Evolutionary conservation across 2,797 vertebrate genomes (phyloP).

Genomic region (Gadopsis marmoratus): DNA sequence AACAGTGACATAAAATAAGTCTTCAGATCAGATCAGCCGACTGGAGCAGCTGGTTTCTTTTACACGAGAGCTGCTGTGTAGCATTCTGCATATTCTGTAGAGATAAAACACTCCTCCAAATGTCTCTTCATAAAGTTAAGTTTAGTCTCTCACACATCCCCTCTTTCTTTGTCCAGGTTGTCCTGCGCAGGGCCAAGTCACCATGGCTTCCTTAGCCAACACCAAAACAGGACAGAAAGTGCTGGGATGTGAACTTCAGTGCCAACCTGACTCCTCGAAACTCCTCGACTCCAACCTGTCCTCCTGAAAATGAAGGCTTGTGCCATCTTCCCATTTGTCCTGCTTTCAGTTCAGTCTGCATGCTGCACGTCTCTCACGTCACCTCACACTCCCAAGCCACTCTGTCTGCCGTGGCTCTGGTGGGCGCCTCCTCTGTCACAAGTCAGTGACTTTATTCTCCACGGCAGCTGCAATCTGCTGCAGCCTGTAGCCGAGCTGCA

Average conservation of each 20-base stretch:
- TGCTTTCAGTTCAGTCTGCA: conserved; percentile 20
- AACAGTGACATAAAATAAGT: conserved; percentile 22
- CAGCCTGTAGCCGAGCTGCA: conserved; percentile 97
- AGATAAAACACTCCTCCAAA: neutral
- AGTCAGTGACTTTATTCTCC: conserved; percentile 99
- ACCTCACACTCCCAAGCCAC: neutral
- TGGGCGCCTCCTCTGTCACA: conserved; percentile 84
- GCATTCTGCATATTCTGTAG: neutral
- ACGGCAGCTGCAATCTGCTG: conserved; percentile 98
- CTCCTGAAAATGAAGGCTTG: neutral
- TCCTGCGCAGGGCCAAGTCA: conserved; percentile 12
- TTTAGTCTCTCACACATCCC: neutral
- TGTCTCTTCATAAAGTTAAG: conserved; percentile 10
- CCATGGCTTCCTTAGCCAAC: neutral
- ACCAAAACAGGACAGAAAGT: conserved; percentile 16
- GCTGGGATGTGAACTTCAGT: conserved; percentile 18
- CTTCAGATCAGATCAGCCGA: conserved; percentile 16
- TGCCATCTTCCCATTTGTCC: neutral
- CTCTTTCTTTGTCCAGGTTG: neutral
- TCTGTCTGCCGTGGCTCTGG: neutral
- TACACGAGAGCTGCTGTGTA: conserved; percentile 5
- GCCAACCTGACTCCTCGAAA: conserved; percentile 4
- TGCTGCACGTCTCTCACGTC: neutral
- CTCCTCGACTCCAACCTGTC: neutral
- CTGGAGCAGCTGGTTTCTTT: conserved; percentile 8